These are phyloP conservation scores for Magallana nippona DNA, from an alignment of 2,888 invertebrate genomes.

Conservation along the genomic window DNA sequence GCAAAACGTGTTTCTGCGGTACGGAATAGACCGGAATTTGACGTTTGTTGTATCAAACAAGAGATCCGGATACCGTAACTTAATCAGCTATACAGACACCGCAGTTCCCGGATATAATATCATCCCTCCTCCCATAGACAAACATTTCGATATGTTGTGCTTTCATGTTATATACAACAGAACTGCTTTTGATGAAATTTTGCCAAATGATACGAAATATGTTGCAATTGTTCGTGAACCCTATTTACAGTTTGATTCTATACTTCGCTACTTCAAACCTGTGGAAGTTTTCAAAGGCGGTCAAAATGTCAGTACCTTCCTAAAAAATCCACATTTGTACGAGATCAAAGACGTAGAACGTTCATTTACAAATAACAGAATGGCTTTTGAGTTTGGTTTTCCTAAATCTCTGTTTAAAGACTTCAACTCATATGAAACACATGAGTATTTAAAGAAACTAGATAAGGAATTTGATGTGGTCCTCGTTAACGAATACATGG, in stretches of 20 bases:
- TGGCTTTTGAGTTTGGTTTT: constrained; percentile 62
- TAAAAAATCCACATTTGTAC: constrained; percentile 56
- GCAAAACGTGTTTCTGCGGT: constrained; percentile 61
- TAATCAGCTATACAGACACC: constrained; percentile 52
- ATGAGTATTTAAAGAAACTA: constrained; percentile 57
- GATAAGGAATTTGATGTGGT: constrained; percentile 66
- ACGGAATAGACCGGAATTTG: constrained; percentile 53
- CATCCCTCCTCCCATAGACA: constrained; percentile 54
- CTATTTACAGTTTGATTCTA: constrained; percentile 61
- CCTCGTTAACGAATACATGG: constrained; percentile 66
- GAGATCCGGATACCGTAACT: constrained; percentile 44
- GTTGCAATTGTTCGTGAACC: constrained; percentile 65
- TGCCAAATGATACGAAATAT: constrained; percentile 61
- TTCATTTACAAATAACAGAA: constrained; percentile 62
- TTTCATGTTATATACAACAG: constrained; percentile 63
- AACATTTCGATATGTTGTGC: constrained; percentile 59
- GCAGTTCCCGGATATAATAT: constrained; percentile 50
- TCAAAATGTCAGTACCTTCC: constrained; percentile 56
- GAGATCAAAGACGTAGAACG: constrained; percentile 33
- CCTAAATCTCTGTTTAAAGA: constrained; percentile 54
- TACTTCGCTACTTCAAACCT: constrained; percentile 61
- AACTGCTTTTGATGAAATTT: constrained; percentile 51
- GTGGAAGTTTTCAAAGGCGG: constrained; percentile 52
- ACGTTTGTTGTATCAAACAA: constrained; percentile 59
- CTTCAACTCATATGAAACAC: constrained; percentile 51